Conservation (phyloP, 2,888 invertebrate genomes). For the Plebejus argus region DNA sequence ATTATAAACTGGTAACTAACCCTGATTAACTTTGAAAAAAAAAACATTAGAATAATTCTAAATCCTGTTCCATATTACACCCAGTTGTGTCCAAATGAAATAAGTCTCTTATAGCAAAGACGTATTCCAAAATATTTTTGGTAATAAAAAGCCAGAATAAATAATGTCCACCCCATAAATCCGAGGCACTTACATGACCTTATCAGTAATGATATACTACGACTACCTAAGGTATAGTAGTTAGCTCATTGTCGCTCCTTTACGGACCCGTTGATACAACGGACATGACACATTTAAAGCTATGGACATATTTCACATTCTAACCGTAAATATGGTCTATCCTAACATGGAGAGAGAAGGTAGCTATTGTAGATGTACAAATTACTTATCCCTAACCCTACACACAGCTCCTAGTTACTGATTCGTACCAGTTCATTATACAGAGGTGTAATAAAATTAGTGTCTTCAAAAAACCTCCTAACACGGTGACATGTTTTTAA, state of each 20-base stretch:
- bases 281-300: constrained; percentile 78
- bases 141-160: constrained; percentile 32
- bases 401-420: constrained; percentile 71
- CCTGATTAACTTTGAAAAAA: neutral
- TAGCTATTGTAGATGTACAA: constrained; percentile 73
- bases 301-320: constrained; percentile 79
- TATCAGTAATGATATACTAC: constrained; percentile 78
- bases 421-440: constrained; percentile 71
- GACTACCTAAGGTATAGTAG: constrained; percentile 72
- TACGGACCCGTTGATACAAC: constrained; percentile 77
- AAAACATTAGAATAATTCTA: neutral
- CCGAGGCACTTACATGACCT: constrained; percentile 79
- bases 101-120: constrained; percentile 57
- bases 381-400: constrained; percentile 68
- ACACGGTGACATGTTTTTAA: constrained; percentile 63
- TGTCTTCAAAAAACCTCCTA: constrained; percentile 71
- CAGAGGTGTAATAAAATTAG: constrained; percentile 71
- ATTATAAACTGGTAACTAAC: neutral
- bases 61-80: neutral
- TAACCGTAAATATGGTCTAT: constrained; percentile 69
- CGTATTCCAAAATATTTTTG: constrained; percentile 38
- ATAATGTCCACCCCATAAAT: constrained; percentile 67
- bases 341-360: constrained; percentile 76
- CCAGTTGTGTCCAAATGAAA: constrained; percentile 32
- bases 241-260: constrained; percentile 69